These are phyloP conservation scores for Montifringilla adamsi DNA, from an alignment of 2,113 vertebrate genomes.

Conservation along the genomic window DNA sequence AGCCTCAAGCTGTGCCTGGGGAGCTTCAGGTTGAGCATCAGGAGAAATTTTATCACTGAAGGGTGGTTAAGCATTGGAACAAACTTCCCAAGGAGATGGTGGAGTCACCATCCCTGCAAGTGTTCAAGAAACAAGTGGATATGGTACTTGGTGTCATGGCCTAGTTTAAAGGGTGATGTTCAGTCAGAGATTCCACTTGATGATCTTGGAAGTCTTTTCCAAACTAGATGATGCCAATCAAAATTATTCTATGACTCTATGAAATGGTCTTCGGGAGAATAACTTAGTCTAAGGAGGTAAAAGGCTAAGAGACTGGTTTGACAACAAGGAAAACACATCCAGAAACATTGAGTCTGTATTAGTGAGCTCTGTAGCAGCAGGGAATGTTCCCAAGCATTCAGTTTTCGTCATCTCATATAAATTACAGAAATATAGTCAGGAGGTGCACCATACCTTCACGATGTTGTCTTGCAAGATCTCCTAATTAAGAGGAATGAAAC, in stretches of 20 bases:
- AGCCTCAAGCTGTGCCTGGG: background rate
- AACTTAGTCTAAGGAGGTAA: background rate
- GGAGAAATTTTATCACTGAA: background rate
- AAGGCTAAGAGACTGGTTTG: background rate
- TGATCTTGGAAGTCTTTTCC: background rate
- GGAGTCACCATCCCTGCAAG: background rate
- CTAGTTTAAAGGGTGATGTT: background rate
- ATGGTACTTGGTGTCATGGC: background rate
- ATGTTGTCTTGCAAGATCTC: background rate
- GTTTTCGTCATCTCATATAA: background rate
- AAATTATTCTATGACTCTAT: background rate
- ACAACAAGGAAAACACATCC: background rate
- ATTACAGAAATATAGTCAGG: background rate
- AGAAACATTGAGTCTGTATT: fast-evolving
- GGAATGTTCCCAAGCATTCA: background rate
- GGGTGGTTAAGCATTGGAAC: background rate
- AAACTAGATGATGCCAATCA: background rate
- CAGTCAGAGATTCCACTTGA: background rate
- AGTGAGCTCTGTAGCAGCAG: background rate
- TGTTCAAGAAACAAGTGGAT: background rate
- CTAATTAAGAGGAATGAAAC: background rate
- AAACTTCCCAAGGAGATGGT: background rate
- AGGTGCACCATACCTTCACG: background rate
- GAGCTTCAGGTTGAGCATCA: background rate
- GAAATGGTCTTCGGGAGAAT: background rate